Base-by-base conservation (phyloP, 2,888 invertebrate species). In the Drosophila sordidapex region DNA sequence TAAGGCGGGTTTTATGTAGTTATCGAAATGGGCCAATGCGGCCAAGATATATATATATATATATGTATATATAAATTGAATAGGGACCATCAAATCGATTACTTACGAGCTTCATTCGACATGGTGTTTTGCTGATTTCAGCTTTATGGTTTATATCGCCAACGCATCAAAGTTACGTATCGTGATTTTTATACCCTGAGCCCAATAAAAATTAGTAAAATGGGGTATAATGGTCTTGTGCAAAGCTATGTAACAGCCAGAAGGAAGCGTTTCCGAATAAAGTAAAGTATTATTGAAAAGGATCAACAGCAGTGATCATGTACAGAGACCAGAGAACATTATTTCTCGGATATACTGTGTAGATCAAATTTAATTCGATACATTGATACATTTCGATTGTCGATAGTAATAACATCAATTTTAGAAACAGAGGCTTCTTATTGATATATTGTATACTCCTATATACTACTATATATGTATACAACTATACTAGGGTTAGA, bases 21-120 rank as follows among this genome's bases (percentile, higher is more conserved):
- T 78, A 78, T 80, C 71, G 68, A 78, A 78, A 80, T 80, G 78
- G 68, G 78, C 68, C 78, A 78, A 70, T 77, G 79, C 63, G 78
- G 74, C 69, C 65, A 78, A 73, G 54, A 78, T 65, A 27, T 29
- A 65, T 46, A 7, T 69, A 7, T 69, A 25, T 27, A 71, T 68
- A 59, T 65, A 72, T 69, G 21, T 33, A 61, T 43, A 21, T 11
- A 43, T 11, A 7, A 21, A 46, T 65, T 56, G 59, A 73, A 77
- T 59, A 53, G 60, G 29, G 60, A 27, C 36, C 52, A 60, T 63
- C 79, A 67, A 75, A 80, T 76, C 80, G 78, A 76, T 78, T 79
- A 78, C 80, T 71, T 78, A 75, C 63, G 69, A 51, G 62, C 65
- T 29, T 18, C 27, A 36, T 35, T 15, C 27, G 27, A 35, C 4